Percentiles rank a stretch among this genome's conserved stretches.
These are phyloP conservation scores for Ctenochaetus hawaiiensis DNA, from an alignment of 2,797 vertebrate genomes.

Conservation along the genomic window DNA sequence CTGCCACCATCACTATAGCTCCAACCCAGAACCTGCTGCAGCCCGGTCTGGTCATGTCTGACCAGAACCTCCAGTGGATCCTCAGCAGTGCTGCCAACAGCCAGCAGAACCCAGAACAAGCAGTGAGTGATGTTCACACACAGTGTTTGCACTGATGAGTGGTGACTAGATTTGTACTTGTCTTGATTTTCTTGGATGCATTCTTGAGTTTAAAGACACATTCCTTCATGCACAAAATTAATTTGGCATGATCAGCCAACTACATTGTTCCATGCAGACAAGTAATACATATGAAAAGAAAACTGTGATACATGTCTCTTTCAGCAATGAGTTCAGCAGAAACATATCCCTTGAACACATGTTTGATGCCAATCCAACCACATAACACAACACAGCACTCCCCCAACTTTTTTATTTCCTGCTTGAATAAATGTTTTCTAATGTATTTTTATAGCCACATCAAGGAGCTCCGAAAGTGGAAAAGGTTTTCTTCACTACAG, in stretches of 20 bases:
- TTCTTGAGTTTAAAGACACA: background rate
- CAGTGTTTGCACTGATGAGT: background rate
- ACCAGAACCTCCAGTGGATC: constrained; percentile 98
- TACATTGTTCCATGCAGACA: background rate
- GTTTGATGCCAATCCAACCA: background rate
- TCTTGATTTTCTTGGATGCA: background rate
- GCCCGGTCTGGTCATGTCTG: constrained; percentile 95
- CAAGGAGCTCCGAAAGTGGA: constrained; percentile 95
- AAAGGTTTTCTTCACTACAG: constrained; percentile 98
- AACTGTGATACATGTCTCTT: too few species aligned
- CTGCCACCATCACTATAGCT: constrained; percentile 89
- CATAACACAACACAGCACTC: background rate
- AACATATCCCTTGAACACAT: background rate
- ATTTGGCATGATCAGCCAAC: constrained; percentile 4
- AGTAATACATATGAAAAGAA: background rate
- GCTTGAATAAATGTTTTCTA: background rate
- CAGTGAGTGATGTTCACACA: constrained; percentile 84
- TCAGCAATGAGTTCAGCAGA: too few species aligned
- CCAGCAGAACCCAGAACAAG: constrained; percentile 91
- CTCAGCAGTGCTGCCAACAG: constrained; percentile 93
- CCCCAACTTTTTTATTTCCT: background rate
- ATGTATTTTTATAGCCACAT: constrained; percentile 76
- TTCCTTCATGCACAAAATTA: background rate
- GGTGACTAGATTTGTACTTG: background rate
- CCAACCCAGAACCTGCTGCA: constrained; percentile 92